Evolutionary conservation across 2,113 vertebrate species (phyloP), one percentile per base, ranked within the genome.

Genomic region (Halcyon malimbica): DNA sequence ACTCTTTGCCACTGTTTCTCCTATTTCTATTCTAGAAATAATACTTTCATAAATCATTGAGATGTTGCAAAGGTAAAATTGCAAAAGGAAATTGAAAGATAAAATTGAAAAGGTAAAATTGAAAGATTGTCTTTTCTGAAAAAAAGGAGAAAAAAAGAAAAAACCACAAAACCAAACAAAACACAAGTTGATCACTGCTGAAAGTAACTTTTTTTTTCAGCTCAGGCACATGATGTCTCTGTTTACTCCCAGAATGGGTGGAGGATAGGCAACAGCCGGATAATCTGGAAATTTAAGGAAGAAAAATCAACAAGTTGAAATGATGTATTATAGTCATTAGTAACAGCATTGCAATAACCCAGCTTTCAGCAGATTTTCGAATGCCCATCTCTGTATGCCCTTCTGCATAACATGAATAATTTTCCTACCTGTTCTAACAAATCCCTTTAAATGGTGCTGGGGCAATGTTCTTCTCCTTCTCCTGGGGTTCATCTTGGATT

Each of bases 321-420:
- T 97, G 96, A 97, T 97, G 35, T 68, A 96, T 96, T 82, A 57
- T 13, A 73, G 65, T 93, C 96, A 96, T 96, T 96, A 96, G 94
- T 73, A 95, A 56, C 81, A 96, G 83, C 53, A 7, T 18, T 44
- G 53, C 26, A 94, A 75, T 64, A 84, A 65, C 48, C 69, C 87
- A 84, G 87, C 73, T 94, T 89, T 56, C 93, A 89, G 81, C 87
- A 91, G 65, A 57, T 93, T 91, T 89, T 53, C 84, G 93, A 93
- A 79, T 65, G 87, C 76, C 51, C 10, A 0, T 57, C 78, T 90
- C 83, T 21, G n/a, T 31, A 24, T 62, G 71, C 9, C 10, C 31
- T 89, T 87, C 31, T 53, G 51, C 79, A 21, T 63, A 69, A 60
- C 35, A 78, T 71, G 51, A 92, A 76, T 56, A 76, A 89, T 94